phyloP scores from a whole-genome alignment of 2,113 vertebrate species.

The Hippocampus zosterae region DNA sequence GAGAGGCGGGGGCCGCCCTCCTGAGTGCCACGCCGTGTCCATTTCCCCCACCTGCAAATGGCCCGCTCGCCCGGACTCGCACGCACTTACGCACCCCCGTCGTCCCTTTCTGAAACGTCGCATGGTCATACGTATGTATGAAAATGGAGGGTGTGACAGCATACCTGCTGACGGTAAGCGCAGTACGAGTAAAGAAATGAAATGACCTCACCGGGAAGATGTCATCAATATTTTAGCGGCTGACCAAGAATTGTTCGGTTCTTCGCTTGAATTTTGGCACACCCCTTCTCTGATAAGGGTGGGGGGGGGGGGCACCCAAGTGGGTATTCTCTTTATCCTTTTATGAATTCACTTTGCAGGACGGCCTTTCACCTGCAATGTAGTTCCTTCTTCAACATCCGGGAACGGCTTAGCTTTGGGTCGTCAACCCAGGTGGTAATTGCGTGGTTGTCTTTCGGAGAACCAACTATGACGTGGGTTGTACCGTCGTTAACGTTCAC shows the following conservation, averaged over 20 bases:
- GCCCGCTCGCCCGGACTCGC: background rate
- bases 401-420: background rate
- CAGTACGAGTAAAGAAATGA: background rate
- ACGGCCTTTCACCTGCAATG: background rate
- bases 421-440: background rate
- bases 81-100: conserved; percentile 1
- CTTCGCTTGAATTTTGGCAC: background rate
- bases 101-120: conserved; percentile 3
- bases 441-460: background rate
- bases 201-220: conserved; percentile 5
- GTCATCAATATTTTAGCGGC: background rate
- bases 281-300: background rate
- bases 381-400: background rate
- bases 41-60: conserved; percentile 11
- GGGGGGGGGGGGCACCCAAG: background rate
- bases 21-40: conserved; percentile 8
- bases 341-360: background rate
- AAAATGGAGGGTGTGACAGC: conserved; percentile 4
- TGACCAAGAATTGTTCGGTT: background rate
- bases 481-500: background rate
- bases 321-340: background rate
- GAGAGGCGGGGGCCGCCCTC: background rate
- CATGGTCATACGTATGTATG: conserved; percentile 3
- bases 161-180: conserved; percentile 8
- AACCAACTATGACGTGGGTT: background rate